phyloP scores from a whole-genome alignment of 37 sponge, comb jelly and placozoan species.

The Bolinopsis microptera region DNA sequence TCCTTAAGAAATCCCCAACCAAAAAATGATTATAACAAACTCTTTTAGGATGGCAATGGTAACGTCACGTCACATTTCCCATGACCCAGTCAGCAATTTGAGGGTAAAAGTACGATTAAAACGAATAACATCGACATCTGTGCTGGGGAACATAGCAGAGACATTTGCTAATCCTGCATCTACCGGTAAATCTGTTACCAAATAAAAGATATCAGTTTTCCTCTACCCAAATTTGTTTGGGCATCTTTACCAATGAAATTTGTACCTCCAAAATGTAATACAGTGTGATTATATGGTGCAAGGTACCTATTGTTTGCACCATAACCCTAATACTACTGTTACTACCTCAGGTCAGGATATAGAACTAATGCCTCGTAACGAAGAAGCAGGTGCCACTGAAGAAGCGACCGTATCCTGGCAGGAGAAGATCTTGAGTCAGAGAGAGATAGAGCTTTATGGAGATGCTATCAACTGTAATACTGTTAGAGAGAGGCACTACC shows the following conservation, averaged over 20 bases:
- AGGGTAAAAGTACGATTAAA: constrained; percentile 11
- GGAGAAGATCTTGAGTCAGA: constrained; percentile 36
- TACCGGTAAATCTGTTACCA: too few species aligned
- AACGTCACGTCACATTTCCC: constrained; percentile 40
- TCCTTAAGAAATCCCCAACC: too few species aligned
- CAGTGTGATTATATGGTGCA: too few species aligned
- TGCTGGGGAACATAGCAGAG: constrained; percentile 14
- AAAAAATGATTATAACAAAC: too few species aligned
- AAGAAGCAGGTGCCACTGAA: constrained; percentile 45
- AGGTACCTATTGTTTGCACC: too few species aligned
- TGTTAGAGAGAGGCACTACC: constrained; percentile 22
- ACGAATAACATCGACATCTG: constrained; percentile 24
- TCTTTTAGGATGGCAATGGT: not conserved
- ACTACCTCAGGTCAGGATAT: constrained; percentile 52
- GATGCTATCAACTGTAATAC: constrained; percentile 40
- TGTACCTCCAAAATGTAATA: too few species aligned
- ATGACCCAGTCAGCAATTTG: constrained; percentile 55
- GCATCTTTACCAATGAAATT: too few species aligned
- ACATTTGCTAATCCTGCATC: constrained; percentile 17
- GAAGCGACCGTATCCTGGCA: constrained; percentile 21
- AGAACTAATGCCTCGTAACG: not conserved
- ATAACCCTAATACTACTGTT: too few species aligned
- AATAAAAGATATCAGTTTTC: too few species aligned
- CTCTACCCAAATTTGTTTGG: too few species aligned
- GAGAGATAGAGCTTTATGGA: constrained; percentile 32